Evolutionary conservation across 2,888 invertebrate species (phyloP), one percentile per base, ranked within the genome.

Genomic region (Anaspis maculata): DNA sequence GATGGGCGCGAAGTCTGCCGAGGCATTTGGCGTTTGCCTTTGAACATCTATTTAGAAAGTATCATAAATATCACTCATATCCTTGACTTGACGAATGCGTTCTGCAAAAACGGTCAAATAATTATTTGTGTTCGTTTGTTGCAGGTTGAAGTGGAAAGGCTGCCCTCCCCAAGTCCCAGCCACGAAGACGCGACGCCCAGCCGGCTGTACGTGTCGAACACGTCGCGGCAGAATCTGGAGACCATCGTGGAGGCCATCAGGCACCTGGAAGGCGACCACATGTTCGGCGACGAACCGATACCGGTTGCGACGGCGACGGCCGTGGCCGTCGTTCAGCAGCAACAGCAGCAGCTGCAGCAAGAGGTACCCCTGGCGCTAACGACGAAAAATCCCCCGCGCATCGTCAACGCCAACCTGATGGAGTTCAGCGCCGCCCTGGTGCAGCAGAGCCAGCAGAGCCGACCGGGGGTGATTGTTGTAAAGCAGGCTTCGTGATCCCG

Each of bases 171-270:
- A 25, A 51, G 52, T 33, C 44, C 43, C 12, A 41, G 46, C 47
- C 63, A 23, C 24, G 51, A 57, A 26, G 71, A 70, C 38, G 62
- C 63, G 5, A 62, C 67, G n/a, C 66, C 70, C 3, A 43, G 49
- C 25, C 67, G 75, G 44, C 60, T 76, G 32, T 76, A 73, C 51
- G 62, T 75, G 29, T 75, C 79, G 10, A 79, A 78, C 46, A 86
- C 86, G 30, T 90, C 91, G 42, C 80, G 92, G 33, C 91, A 94
- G 64, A 96, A 95, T 66, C 73, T 98, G 52, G 95, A 97, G 67
- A 96, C 96, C 9, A 96, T 98, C 48, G 94, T 97, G 22, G 96
- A 97, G 66, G 98, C 98, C 34, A 97, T 98, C 57, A 81, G 95
- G 22, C 96, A 97, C 62, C 70, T 98, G 48, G 97, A 98, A 64